phyloP scores from a whole-genome alignment of 1,140 invertebrate genomes.

The Brachionus manjavacas region DNA sequence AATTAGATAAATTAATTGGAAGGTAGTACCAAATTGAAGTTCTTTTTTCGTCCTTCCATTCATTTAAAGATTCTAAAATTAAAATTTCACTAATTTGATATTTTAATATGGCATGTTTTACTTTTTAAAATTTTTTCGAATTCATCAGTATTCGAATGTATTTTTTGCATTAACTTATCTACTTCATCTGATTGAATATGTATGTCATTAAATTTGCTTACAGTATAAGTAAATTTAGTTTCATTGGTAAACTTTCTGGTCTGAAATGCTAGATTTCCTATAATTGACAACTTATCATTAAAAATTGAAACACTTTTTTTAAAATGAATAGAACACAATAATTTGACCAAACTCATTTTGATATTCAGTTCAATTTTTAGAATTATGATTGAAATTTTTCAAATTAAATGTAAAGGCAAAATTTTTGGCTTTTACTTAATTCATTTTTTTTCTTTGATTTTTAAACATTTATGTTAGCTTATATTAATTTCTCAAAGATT shows the following conservation, averaged over 20 bases:
- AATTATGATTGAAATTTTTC: neutral
- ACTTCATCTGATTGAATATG: neutral
- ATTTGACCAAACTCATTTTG: neutral
- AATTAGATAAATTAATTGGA: neutral
- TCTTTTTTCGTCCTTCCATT: constrained; percentile 1
- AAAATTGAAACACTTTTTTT: neutral
- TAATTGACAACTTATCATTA: neutral
- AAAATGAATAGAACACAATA: neutral
- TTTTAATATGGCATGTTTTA: neutral
- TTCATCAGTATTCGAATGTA: neutral
- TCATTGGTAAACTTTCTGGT: neutral
- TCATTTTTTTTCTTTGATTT: neutral
- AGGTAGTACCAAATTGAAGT: constrained; percentile 18
- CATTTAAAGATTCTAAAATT: neutral
- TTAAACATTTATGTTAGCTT: no score
- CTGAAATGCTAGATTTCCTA: neutral
- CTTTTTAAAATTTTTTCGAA: neutral
- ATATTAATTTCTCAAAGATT: no score
- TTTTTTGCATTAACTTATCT: neutral
- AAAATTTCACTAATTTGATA: no score
- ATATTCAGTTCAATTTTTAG: neutral
- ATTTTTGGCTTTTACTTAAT: neutral
- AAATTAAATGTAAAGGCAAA: neutral
- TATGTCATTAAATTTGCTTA: constrained; percentile 24
- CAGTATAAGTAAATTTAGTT: constrained; percentile 11